A percentile compares a stretch with the other conserved stretches of the same genome.
Evolutionary conservation across 1,140 invertebrate species (phyloP).

Genomic region (Penaeus chinensis): DNA sequence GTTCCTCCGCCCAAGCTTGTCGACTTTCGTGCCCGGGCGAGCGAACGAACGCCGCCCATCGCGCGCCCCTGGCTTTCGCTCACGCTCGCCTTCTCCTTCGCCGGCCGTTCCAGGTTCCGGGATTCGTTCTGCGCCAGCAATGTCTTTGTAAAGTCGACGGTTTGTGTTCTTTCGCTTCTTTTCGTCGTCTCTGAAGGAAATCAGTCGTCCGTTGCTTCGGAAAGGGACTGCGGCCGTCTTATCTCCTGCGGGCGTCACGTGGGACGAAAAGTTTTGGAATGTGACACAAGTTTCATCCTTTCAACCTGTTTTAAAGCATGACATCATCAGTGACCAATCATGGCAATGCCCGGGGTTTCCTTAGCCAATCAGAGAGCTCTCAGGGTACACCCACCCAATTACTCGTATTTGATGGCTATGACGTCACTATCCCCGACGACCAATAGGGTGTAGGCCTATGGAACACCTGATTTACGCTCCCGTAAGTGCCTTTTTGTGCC

Average conservation of each 20-base stretch:
- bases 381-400: constrained; percentile 5
- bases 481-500: neutral
- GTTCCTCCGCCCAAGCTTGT: constrained; percentile 6
- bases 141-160: no score
- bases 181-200: no score
- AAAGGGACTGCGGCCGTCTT: no score
- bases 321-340: constrained; percentile 16
- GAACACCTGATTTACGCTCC: constrained; percentile 1
- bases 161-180: no score
- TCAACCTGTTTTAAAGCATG: constrained; percentile 29
- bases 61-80: neutral
- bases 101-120: no score
- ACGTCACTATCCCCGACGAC: constrained; percentile 2
- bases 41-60: neutral
- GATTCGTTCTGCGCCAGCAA: no score
- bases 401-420: constrained; percentile 6
- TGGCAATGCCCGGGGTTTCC: neutral
- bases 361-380: neutral
- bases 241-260: no score
- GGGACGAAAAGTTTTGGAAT: neutral
- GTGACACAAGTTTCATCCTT: constrained; percentile 3
- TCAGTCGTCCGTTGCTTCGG: no score
- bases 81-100: no score
- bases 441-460: constrained; percentile 15
- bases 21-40: constrained; percentile 16